Conservation (phyloP, 2,888 invertebrate species). For the Molorchus minor region DNA sequence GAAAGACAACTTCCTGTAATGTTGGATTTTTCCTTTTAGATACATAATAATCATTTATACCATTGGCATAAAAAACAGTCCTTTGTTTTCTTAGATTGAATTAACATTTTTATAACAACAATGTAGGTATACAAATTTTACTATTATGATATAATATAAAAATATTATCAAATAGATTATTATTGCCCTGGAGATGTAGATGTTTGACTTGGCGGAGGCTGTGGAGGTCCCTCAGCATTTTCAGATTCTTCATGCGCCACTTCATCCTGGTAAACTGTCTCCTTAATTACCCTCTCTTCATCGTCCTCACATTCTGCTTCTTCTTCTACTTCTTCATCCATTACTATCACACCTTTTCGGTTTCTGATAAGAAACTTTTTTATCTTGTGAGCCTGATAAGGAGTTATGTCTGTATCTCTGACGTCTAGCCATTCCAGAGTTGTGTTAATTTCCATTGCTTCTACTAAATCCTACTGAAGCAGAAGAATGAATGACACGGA, state of each 20-base stretch:
- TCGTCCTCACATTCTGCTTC: constrained; percentile 17
- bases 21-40: too few relatives aligned
- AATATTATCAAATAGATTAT: too few relatives aligned
- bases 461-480: constrained; percentile 41
- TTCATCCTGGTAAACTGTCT: neutral
- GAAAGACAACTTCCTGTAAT: too few relatives aligned
- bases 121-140: too few relatives aligned
- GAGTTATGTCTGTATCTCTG: constrained; percentile 63
- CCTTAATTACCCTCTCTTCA: constrained; percentile 24
- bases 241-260: neutral
- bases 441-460: constrained; percentile 47
- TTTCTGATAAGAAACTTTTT: constrained; percentile 65
- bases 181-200: neutral
- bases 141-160: too few relatives aligned
- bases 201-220: neutral
- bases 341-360: constrained; percentile 40
- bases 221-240: neutral
- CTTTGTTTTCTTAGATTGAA: too few relatives aligned
- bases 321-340: constrained; percentile 26
- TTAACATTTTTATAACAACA: too few relatives aligned
- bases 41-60: too few relatives aligned
- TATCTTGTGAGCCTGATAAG: constrained; percentile 62
- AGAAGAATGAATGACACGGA: constrained; percentile 1
- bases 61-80: too few relatives aligned
- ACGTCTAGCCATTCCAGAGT: constrained; percentile 54